A percentile compares a stretch with the other conserved stretches of the same genome.
Evolutionary conservation across 37 sponge, comb jelly and placozoan genomes (phyloP).

Genomic region (Theonella swinhoei): DNA sequence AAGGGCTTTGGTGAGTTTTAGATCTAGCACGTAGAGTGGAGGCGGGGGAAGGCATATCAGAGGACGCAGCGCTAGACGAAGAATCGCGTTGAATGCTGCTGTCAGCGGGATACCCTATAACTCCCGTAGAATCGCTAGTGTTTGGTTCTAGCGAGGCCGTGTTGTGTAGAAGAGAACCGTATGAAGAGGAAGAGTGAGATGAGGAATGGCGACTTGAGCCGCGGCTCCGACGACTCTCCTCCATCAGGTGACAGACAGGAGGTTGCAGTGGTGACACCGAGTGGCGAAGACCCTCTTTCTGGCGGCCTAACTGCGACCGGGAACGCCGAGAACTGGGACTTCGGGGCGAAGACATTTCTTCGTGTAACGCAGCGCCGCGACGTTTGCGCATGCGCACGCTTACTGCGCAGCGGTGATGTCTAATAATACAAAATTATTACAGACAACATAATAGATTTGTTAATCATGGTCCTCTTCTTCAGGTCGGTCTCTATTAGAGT

Average conservation of each 20-base stretch:
- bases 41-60: neutral
- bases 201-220: neutral
- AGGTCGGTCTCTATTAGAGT: conserved; percentile 5
- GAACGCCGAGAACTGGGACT: too few relatives aligned
- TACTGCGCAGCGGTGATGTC: too few relatives aligned
- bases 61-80: neutral
- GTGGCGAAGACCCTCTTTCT: too few relatives aligned
- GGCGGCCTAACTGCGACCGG: too few relatives aligned
- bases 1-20: neutral
- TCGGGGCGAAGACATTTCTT: too few relatives aligned
- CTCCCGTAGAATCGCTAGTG: neutral
- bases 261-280: too few relatives aligned
- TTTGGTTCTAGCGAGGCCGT: neutral
- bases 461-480: neutral
- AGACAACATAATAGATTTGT: neutral
- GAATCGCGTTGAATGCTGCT: neutral
- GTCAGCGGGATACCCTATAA: neutral
- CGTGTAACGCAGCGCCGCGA: too few relatives aligned
- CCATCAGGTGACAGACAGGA: neutral
- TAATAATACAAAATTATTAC: too few relatives aligned
- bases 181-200: neutral
- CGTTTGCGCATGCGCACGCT: too few relatives aligned
- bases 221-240: neutral
- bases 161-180: neutral
- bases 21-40: neutral